Conservation (phyloP, 2,113 vertebrate species). For the Synodontis membranacea region DNA sequence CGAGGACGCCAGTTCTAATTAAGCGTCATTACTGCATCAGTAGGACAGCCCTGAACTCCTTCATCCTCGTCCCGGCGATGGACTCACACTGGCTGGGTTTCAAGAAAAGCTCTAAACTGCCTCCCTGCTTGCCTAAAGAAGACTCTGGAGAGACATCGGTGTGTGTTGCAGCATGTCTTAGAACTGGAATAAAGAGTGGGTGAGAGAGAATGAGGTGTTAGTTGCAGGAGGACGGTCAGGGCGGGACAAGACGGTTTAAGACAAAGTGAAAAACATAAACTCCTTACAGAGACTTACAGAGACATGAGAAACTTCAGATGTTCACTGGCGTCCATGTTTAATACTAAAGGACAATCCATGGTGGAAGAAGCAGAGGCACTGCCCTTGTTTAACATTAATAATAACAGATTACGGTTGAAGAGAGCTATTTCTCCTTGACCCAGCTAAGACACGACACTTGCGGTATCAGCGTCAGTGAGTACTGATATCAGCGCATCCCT, state of each 20-base stretch:
- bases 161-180: constrained; percentile 11
- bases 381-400: not conserved
- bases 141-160: not conserved
- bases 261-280: not conserved
- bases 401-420: not conserved
- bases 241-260: constrained; percentile 39
- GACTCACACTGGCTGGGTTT: constrained; percentile 5
- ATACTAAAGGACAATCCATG: not conserved
- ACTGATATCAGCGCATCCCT: not conserved
- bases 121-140: constrained; percentile 9
- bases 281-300: not conserved
- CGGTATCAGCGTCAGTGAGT: not conserved
- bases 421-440: not conserved
- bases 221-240: not conserved
- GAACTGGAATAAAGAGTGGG: constrained; percentile 3
- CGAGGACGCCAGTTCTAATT: constrained; percentile 46
- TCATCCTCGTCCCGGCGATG: not conserved
- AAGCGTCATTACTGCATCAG: constrained; percentile 51
- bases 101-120: constrained; percentile 25
- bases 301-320: not conserved
- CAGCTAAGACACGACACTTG: not conserved
- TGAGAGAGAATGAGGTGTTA: not conserved
- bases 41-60: constrained; percentile 20
- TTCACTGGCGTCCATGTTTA: not conserved
- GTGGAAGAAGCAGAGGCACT: not conserved